Evolutionary conservation across 2,797 vertebrate species (phyloP), one percentile per base, ranked within the genome.

Genomic region (Hemibagrus guttatus): DNA sequence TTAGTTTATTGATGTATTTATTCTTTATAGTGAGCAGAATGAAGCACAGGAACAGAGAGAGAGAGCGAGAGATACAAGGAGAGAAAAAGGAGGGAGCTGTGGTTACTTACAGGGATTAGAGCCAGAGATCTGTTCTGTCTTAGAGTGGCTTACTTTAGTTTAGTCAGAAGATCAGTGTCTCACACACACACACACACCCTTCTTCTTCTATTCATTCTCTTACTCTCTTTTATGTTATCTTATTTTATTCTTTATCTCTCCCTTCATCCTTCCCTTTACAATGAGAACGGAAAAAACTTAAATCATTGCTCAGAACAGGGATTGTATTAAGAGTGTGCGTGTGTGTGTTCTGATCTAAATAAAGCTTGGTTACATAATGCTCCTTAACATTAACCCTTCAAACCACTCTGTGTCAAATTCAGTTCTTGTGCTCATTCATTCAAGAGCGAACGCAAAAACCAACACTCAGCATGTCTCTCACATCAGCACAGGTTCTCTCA

Each of bases 91-190:
- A 85, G 68, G 28, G 80, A 81, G 80, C n/a, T 86, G 76, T n/a
- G 64, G 66, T 88, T 88, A 84, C 89, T 85, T 81, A 46, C 28
- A 85, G 88, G 87, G 87, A 90, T 90, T 91, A 89, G 72, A 80
- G 54, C 87, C 81, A 78, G 66, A 87, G 85, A 89, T 89, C 58
- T 86, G 79, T 81, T 63, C 35, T n/a, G 59, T 78, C 81, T 88
- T 86, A 84, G 63, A 83, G 46, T 80, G 86, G 84, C 88, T 89
- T 89, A 84, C 66, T 84, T 88, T 88, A 84, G 66, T 87, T 90
- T 87, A 81, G 84, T 89, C 82, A 52, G 74, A 72, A 89, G 90
- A 91, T 90, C 90, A 89, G 81, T 89, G 90, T 89, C 63, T 81
- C 61, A 56, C 58, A 59, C 63, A 31, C 59, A 74, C 66, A 84